These are phyloP conservation scores for Ciconia nigra DNA, from an alignment of 2,797 vertebrate species.

Conservation along the genomic window DNA sequence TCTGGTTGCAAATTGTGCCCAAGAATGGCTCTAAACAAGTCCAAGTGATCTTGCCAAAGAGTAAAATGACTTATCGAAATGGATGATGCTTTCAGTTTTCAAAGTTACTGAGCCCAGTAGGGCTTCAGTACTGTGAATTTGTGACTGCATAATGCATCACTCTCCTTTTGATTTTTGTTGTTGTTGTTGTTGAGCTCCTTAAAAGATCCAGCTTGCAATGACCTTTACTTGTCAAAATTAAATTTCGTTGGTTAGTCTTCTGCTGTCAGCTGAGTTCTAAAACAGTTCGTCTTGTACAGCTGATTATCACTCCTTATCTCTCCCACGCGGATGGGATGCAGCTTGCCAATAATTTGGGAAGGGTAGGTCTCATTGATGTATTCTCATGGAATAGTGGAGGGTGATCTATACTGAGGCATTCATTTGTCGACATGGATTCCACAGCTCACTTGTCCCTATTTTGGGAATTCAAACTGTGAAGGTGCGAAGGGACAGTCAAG, in stretches of 20 bases:
- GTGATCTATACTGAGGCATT: not conserved
- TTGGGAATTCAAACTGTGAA: not conserved
- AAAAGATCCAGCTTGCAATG: not conserved
- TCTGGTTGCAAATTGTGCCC: not conserved
- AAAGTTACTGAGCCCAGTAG: not conserved
- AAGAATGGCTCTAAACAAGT: not conserved
- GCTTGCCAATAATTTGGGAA: not conserved
- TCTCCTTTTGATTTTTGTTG: not conserved
- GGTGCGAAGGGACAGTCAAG: not conserved
- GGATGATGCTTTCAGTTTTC: not conserved
- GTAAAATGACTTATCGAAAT: not conserved
- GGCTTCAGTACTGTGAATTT: not conserved
- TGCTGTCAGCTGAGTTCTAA: not conserved
- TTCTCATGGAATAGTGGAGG: not conserved
- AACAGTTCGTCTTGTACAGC: not conserved
- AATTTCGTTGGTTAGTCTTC: not conserved
- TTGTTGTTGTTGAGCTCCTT: not conserved
- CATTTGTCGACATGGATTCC: not conserved
- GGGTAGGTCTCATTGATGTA: fast-evolving
- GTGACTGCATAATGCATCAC: too few species aligned
- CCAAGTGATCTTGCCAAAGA: not conserved
- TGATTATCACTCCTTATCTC: not conserved
- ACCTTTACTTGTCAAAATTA: not conserved
- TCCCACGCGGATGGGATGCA: fast-evolving
- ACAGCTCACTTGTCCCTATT: not conserved